Evolutionary conservation across 1,140 invertebrate genomes (phyloP).

Genomic region (Armadillidium nasatum): DNA sequence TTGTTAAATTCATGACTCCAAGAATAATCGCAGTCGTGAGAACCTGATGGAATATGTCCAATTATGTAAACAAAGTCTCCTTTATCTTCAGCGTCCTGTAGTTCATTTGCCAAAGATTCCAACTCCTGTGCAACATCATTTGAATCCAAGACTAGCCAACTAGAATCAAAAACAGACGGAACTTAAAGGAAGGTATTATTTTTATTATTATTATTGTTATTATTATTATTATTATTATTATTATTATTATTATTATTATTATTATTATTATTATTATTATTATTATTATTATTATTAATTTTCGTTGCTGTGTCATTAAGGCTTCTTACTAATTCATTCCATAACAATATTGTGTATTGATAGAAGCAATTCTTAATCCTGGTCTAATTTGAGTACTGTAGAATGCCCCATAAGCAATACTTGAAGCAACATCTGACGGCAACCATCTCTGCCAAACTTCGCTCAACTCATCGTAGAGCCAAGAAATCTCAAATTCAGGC

Average conservation of each 20-base stretch:
- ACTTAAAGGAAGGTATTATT: no score
- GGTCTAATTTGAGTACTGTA: slow-evolving; percentile 50
- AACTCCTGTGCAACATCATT: slow-evolving; percentile 5
- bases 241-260: background rate
- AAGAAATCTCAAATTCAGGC: slow-evolving; percentile 48
- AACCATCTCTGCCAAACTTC: slow-evolving; percentile 64
- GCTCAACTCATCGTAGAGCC: slow-evolving; percentile 64
- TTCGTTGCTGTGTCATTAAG: no score
- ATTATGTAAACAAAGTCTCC: slow-evolving; percentile 7
- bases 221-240: no score
- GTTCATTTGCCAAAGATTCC: background rate
- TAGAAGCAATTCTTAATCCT: slow-evolving; percentile 16
- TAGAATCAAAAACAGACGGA: background rate
- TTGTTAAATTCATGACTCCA: background rate
- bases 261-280: no score
- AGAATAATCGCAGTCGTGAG: background rate
- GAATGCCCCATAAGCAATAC: slow-evolving; percentile 62
- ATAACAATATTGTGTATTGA: slow-evolving; percentile 27
- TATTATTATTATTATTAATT: no score
- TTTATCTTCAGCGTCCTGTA: background rate
- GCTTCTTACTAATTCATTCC: slow-evolving; percentile 23
- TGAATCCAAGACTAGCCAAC: background rate
- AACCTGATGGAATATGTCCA: background rate
- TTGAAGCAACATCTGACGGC: slow-evolving; percentile 58
- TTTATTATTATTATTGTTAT: no score